phyloP scores from a whole-genome alignment of 2,888 invertebrate species.

The Carabus problematicus region DNA sequence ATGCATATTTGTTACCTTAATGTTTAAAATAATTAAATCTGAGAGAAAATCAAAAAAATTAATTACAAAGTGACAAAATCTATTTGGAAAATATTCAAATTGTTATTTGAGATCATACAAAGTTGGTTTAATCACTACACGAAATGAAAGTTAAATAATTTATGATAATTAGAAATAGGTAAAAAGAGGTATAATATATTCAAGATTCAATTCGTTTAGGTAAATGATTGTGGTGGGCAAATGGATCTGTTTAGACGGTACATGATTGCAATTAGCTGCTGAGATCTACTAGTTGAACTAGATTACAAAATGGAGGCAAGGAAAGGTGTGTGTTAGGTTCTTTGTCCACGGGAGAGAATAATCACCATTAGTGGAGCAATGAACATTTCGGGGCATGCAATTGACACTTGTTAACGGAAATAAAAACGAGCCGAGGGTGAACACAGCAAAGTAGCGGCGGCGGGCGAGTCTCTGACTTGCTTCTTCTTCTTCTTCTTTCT shows the following conservation, averaged over 20 bases:
- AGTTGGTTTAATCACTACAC: neutral
- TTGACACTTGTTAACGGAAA: conserved; percentile 39
- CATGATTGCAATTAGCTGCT: no score
- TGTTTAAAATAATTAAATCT: no score
- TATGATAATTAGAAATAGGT: neutral
- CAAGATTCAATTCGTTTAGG: neutral
- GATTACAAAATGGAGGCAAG: no score
- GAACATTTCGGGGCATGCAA: conserved; percentile 30
- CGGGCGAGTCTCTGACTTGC: conserved; percentile 21
- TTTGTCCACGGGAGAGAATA: conserved; percentile 7
- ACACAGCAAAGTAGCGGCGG: neutral
- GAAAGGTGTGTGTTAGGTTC: neutral
- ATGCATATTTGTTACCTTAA: no score
- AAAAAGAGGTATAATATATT: neutral
- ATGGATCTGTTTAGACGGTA: no score
- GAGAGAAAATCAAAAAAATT: no score
- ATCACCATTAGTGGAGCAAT: conserved; percentile 38
- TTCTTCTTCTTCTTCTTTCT: conserved; percentile 16
- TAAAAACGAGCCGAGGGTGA: conserved; percentile 24
- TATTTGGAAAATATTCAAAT: neutral
- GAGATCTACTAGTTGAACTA: no score
- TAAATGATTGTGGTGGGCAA: no score
- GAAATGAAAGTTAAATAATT: conserved; percentile 3
- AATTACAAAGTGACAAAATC: neutral
- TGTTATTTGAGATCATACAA: neutral